These are phyloP conservation scores for Crambe crambe DNA, from an alignment of 37 sponge, comb jelly and placozoan species.

Conservation along the genomic window DNA sequence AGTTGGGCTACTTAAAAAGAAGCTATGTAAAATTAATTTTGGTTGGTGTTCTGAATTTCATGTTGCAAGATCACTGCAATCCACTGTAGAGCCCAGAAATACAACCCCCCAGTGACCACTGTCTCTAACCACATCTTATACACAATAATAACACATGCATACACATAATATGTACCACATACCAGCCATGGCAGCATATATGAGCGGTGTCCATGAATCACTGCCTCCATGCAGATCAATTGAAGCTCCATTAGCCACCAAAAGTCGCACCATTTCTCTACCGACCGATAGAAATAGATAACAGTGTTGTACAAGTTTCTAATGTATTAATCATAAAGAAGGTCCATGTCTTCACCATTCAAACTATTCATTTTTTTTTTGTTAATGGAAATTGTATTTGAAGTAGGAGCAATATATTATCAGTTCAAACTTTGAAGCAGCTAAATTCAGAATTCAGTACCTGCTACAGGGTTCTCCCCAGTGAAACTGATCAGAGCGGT, in stretches of 20 bases:
- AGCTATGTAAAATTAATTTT: no score
- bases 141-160: no score
- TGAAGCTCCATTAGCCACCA: conserved; percentile 65
- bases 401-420: not conserved
- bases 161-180: no score
- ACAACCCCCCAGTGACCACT: no score
- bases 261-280: conserved; percentile 56
- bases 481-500: no score
- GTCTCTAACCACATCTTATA: no score
- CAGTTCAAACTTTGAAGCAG: no score
- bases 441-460: not conserved
- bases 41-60: no score
- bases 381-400: not conserved
- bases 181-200: conserved; percentile 81
- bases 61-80: no score
- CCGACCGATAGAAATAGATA: not conserved
- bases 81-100: no score
- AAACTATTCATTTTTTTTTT: not conserved
- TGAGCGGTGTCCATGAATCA: conserved; percentile 70
- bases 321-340: not conserved
- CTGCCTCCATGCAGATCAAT: conserved; percentile 73
- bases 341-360: not conserved
- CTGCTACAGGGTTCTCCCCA: no score
- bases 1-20: no score
- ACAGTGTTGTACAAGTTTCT: not conserved